phyloP scores from a whole-genome alignment of 2,888 invertebrate species.

The Oscheius sp. region DNA sequence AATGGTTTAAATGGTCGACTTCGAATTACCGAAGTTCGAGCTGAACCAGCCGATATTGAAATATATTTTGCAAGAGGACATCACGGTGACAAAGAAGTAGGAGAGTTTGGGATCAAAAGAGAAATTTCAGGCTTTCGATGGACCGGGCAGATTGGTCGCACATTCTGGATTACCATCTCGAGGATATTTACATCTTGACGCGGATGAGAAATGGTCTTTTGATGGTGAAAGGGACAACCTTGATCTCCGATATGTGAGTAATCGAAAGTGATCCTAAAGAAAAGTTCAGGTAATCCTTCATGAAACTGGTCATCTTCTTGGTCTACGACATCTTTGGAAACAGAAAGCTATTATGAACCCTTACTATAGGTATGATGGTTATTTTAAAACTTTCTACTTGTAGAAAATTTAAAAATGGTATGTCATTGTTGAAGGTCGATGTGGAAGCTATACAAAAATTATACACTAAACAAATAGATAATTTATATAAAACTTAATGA shows the following conservation, averaged over 20 bases:
- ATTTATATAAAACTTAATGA: neutral
- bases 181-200: constrained; percentile 70
- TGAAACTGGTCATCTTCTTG: constrained; percentile 71
- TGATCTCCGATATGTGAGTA: constrained; percentile 38
- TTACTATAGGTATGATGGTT: constrained; percentile 56
- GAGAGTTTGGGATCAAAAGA: neutral
- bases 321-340: constrained; percentile 63
- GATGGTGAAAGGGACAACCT: constrained; percentile 32
- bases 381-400: neutral
- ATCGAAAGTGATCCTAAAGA: neutral
- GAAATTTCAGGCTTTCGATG: constrained; percentile 48
- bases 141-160: constrained; percentile 65
- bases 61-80: constrained; percentile 61
- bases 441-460: constrained; percentile 16
- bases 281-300: constrained; percentile 64
- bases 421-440: constrained; percentile 13
- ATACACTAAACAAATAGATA: neutral
- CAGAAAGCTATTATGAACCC: constrained; percentile 68
- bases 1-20: constrained; percentile 10
- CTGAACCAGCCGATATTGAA: constrained; percentile 51
- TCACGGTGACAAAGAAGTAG: constrained; percentile 51
- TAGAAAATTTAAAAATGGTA: constrained; percentile 7
- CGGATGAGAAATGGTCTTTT: constrained; percentile 58
- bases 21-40: neutral
- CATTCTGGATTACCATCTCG: constrained; percentile 67